Evolutionary conservation across 2,888 invertebrate species (phyloP), one percentile per base, ranked within the genome.

Genomic region (Scaeva pyrastri): DNA sequence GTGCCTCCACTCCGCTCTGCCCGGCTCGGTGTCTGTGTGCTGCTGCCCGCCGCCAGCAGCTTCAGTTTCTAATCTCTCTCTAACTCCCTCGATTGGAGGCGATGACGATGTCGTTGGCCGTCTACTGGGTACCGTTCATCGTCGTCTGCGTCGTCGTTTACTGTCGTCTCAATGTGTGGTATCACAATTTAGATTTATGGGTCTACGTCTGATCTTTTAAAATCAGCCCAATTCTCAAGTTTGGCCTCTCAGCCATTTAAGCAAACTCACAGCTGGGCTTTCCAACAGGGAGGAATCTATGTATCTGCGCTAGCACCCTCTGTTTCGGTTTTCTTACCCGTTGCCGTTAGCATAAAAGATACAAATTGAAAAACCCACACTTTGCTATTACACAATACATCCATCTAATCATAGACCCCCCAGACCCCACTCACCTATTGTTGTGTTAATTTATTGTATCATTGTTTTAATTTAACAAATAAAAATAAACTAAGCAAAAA

Each of bases 141-240:
- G 31, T 31, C 31, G 26, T 26, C 1, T 0, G 4, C 26, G 31
- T 31, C 31, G 31, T 31, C 31, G 31, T 31, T 31, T 31, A 31
- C 43, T 62, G 68, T 55, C 64, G 41, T 45, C 71, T 64, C 60
- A 48, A 52, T 78, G 77, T 83, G 72, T 68, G 77, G 73, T 77
- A 83, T 70, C 70, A 81, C 77, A 82, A 86, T 86, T 86, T 66
- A 77, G 82, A 86, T 86, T 86, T 86, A 86, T 86, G 82, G n/a
- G 70, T 86, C 68, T 68, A 39, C 23, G 68, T 68, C 82, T 86
- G 86, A 86, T 82, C 86, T 77, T 64, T 77, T 43, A 21, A 72
- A 60, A 73, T 50, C 75, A 74, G 77, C 73, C 82, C 70, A 82
- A 71, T 82, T 76, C 80, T 72, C 19, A 48, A 71, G 56, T 66